A percentile compares a stretch with the other conserved stretches of the same genome.
These are phyloP conservation scores for Paramuricea clavata DNA, from an alignment of 92 coral and sea anemone species.

Conservation along the genomic window DNA sequence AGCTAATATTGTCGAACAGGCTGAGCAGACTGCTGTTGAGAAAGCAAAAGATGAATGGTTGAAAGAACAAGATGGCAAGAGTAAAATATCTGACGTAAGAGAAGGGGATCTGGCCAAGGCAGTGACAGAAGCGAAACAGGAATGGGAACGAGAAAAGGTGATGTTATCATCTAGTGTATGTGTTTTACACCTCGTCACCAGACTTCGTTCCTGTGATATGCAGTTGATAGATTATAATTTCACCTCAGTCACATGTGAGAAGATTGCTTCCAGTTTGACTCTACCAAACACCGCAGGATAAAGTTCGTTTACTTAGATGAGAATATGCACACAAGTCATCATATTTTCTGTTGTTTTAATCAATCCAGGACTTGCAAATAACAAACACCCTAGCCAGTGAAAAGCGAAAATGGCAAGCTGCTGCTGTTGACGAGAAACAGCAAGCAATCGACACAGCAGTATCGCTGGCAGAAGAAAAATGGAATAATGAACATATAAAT, in stretches of 20 bases:
- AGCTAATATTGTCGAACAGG: conserved; percentile 64
- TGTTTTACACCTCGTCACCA: background rate
- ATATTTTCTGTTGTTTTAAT: background rate
- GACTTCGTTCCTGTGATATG: too few species aligned
- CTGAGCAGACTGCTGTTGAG: conserved; percentile 62
- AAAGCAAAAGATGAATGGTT: conserved; percentile 63
- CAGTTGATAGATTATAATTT: too few species aligned
- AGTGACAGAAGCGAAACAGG: conserved; percentile 85
- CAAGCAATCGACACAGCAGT: conserved; percentile 88
- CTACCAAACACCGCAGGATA: too few species aligned
- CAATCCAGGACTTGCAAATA: conserved; percentile 40
- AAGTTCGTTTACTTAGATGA: background rate
- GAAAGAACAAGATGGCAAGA: conserved; percentile 78
- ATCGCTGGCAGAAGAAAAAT: conserved; percentile 90
- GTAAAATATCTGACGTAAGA: conserved; percentile 82
- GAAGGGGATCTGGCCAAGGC: conserved; percentile 91
- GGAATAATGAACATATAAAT: conserved; percentile 82
- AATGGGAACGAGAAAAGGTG: conserved; percentile 81
- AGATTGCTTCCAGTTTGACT: too few species aligned
- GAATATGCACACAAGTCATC: background rate
- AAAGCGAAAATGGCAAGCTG: conserved; percentile 75
- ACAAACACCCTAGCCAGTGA: conserved; percentile 65
- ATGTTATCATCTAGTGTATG: conserved; percentile 42
- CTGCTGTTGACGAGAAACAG: conserved; percentile 64
- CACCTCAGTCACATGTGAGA: too few species aligned